These are phyloP conservation scores for Pseudomyrmex cubaensis DNA, from an alignment of 1,140 invertebrate species.

Conservation along the genomic window DNA sequence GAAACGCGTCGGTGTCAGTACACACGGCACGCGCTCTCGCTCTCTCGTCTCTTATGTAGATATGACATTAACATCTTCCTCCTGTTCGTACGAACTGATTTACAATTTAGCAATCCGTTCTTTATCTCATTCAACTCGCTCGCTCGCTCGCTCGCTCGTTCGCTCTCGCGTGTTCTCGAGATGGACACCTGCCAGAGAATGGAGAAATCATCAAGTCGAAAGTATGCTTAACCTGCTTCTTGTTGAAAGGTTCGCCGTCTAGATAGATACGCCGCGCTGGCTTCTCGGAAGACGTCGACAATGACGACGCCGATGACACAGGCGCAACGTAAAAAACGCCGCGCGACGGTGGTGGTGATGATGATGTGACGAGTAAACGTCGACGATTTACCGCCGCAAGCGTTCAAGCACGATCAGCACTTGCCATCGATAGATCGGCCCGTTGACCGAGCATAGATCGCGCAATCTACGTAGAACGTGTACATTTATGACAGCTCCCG, in stretches of 20 bases:
- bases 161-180: background rate
- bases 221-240: constrained; percentile 64
- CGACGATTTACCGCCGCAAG: constrained; percentile 69
- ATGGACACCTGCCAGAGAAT: constrained; percentile 64
- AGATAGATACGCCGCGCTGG: constrained; percentile 67
- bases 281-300: background rate
- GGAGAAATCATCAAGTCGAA: constrained; percentile 22
- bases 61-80: constrained; percentile 19
- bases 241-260: constrained; percentile 60
- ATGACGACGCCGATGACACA: background rate
- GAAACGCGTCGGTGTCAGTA: background rate
- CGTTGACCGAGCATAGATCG: constrained; percentile 75
- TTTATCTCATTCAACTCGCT: constrained; percentile 3
- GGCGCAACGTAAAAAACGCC: background rate
- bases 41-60: background rate
- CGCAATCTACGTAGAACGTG: constrained; percentile 74
- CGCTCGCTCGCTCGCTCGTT: background rate
- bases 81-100: background rate
- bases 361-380: constrained; percentile 51
- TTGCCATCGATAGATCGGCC: constrained; percentile 71
- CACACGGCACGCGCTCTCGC: background rate
- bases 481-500: constrained; percentile 73
- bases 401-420: constrained; percentile 67
- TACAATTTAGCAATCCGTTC: background rate
- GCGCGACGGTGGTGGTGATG: constrained; percentile 1